Percentiles rank a stretch among this genome's conserved stretches.
These are phyloP conservation scores for Hyposmocoma kahamanoa DNA, from an alignment of 1,140 invertebrate genomes.

Conservation along the genomic window DNA sequence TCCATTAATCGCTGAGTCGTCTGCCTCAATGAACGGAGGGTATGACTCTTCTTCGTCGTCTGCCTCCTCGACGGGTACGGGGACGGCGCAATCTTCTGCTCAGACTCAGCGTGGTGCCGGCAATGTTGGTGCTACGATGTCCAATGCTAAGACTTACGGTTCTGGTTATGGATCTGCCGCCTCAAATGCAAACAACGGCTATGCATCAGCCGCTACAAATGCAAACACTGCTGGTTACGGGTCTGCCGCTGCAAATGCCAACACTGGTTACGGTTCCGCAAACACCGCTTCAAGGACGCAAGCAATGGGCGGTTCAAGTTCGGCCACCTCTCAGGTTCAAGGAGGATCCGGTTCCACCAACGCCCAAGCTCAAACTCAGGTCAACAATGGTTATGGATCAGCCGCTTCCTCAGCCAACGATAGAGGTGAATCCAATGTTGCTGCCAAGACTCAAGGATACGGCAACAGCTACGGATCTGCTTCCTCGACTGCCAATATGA, in stretches of 20 bases:
- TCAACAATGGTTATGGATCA: conserved; percentile 22
- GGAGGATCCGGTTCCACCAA: conserved; percentile 21
- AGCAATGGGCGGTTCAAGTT: conserved; percentile 29
- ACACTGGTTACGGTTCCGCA: conserved; percentile 17
- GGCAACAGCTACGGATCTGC: conserved; percentile 26
- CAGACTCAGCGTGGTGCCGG: conserved; percentile 34
- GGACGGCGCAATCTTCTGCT: conserved; percentile 38
- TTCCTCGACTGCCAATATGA: conserved; percentile 36
- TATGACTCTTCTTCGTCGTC: conserved; percentile 38
- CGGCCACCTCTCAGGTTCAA: conserved; percentile 35
- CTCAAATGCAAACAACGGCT: conserved; percentile 40
- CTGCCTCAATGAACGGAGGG: conserved; percentile 24
- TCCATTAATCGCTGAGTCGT: conserved; percentile 30
- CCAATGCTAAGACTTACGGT: conserved; percentile 44
- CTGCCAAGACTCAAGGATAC: conserved; percentile 27
- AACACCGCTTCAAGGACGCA: conserved; percentile 21
- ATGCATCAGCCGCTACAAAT: conserved; percentile 28
- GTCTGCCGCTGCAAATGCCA: conserved; percentile 19
- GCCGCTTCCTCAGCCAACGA: conserved; percentile 39
- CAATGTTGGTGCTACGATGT: conserved; percentile 33
- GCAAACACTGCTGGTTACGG: conserved; percentile 27
- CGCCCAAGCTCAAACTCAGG: conserved; percentile 15
- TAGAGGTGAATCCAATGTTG: conserved; percentile 23
- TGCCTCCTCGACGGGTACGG: conserved; percentile 36
- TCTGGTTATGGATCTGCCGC: conserved; percentile 35